Percentiles rank a stretch among this genome's conserved stretches.
phyloP scores from a whole-genome alignment of 1,140 invertebrate genomes.

The Aphelinus atriplicis region DNA sequence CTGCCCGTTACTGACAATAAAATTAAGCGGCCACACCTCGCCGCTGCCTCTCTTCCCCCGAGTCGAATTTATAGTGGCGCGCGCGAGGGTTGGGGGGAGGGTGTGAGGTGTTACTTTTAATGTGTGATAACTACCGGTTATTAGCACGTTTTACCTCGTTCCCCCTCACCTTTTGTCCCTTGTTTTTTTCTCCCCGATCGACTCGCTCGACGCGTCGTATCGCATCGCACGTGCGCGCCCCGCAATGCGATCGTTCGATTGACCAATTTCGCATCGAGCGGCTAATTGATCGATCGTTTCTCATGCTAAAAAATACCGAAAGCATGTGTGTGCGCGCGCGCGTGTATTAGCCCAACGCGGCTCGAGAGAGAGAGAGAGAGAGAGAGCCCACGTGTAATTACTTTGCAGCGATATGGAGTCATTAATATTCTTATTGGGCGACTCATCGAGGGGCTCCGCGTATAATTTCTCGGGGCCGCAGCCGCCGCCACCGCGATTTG shows the following conservation, averaged over 20 bases:
- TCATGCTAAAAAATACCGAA: constrained; percentile 47
- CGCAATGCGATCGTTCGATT: constrained; percentile 42
- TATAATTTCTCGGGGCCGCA: constrained; percentile 45
- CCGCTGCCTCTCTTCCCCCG: neutral
- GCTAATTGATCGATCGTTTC: constrained; percentile 53
- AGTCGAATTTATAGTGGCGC: constrained; percentile 16
- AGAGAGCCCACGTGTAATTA: constrained; percentile 46
- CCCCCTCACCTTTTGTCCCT: neutral
- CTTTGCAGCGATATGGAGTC: constrained; percentile 46
- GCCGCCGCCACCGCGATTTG: constrained; percentile 27
- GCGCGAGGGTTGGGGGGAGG: no score
- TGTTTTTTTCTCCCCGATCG: neutral
- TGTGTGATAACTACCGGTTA: constrained; percentile 32
- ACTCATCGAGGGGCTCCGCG: constrained; percentile 21
- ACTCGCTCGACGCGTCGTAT: no score
- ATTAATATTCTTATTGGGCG: constrained; percentile 49
- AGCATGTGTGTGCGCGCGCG: no score
- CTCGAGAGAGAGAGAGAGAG: no score
- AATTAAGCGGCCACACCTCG: neutral
- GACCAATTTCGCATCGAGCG: constrained; percentile 51
- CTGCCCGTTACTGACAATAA: constrained; percentile 22
- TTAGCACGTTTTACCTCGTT: constrained; percentile 7
- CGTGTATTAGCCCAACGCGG: no score
- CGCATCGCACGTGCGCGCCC: no score
- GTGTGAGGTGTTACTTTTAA: constrained; percentile 21